phyloP scores from a whole-genome alignment of 2,113 vertebrate species.

The Tautogolabrus adspersus region DNA sequence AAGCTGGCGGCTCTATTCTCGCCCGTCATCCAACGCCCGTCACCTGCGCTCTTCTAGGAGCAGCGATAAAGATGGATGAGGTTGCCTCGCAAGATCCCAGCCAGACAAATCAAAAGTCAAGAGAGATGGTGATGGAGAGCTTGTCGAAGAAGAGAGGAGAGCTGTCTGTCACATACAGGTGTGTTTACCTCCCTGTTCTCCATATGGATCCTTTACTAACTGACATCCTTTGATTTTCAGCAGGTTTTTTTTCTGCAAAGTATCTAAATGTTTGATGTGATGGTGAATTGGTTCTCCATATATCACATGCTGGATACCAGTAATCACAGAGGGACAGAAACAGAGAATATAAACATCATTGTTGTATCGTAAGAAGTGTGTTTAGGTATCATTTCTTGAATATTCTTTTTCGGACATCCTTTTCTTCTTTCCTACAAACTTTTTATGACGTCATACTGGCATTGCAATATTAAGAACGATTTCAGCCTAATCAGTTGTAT shows the following conservation, averaged over 20 bases:
- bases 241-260: neutral
- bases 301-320: too few relatives aligned
- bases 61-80: constrained; percentile 66
- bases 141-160: constrained; percentile 26
- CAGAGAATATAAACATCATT: too few relatives aligned
- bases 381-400: too few relatives aligned
- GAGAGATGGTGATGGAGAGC: constrained; percentile 50
- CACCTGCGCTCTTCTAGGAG: constrained; percentile 28
- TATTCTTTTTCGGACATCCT: too few relatives aligned
- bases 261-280: too few relatives aligned
- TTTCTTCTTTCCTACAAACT: too few relatives aligned
- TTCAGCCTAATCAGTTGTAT: too few relatives aligned
- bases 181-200: constrained; percentile 15
- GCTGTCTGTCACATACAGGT: constrained; percentile 25
- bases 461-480: too few relatives aligned
- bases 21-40: constrained; percentile 51
- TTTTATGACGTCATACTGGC: too few relatives aligned
- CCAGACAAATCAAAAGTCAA: constrained; percentile 26
- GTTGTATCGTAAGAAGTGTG: too few relatives aligned
- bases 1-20: constrained; percentile 51
- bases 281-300: too few relatives aligned
- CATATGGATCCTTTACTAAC: constrained; percentile 1
- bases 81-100: constrained; percentile 39
- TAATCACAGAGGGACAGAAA: too few relatives aligned
- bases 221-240: neutral